Evolutionary conservation across 2,113 vertebrate genomes (phyloP), one percentile per base, ranked within the genome.

Genomic region (Columba janthina): DNA sequence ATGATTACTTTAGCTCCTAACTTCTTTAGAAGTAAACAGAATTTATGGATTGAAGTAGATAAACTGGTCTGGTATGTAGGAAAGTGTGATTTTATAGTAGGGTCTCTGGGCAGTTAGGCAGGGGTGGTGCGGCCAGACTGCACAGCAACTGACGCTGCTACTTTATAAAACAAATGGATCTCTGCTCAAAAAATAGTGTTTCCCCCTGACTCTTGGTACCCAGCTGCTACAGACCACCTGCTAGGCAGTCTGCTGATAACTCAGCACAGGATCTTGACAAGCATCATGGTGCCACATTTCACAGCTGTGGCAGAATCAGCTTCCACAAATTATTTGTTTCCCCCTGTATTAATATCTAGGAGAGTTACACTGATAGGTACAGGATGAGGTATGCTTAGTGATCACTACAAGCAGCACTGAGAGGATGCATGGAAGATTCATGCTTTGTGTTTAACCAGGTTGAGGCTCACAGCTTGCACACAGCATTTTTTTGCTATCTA

Each of bases 1-100:
- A 38, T 3, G 9, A 38, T 51, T 60, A 16, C 26, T 60, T 74
- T 66, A 66, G 2, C 62, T 66, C 24, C n/a, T 36, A 60, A 26
- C 20, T n/a, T 58, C 69, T 60, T 19, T 15, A 64, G 28, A 44
- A 84, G 28, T 7, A 50, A 58, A 84, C 10, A 56, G 50, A 56
- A 51, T 34, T 40, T 73, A 38, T n/a, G 22, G 21, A 25, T 10
- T n/a, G 28, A 77, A 32, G 24, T 11, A 78, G 34, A 62, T 38
- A 48, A 77, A 40, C 2, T 0, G 2, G 28, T 29, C 24, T 38
- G 50, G 31, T 6, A 2, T 0, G 4, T 9, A 42, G 32, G 29
- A 36, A 75, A 51, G 9, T 0, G 2, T 34, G 10, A 7, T 48
- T 32, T 31, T 18, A 17, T 12, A 51, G 34, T 36, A 21, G 34